Base-by-base conservation (phyloP, 2,113 vertebrate genomes). In the Tonatia bakeri region DNA sequence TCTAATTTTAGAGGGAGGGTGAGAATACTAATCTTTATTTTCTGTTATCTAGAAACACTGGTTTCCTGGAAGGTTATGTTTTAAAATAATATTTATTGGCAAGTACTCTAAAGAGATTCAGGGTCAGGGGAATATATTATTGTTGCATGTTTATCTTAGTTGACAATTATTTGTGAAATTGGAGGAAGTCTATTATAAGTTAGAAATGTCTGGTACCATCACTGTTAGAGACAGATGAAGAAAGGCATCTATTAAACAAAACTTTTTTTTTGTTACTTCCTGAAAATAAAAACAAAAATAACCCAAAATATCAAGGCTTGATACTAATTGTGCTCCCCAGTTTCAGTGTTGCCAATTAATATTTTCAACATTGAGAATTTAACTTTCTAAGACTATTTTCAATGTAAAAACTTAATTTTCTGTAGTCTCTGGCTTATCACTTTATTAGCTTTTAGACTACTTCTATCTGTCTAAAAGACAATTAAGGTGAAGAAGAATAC, bases 391-490 rank as follows among this genome's bases (percentile, higher is more conserved):
- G 54, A 95, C 24, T 40, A 54, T 95, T 56, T 94, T 93, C 3
- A 38, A 65, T 95, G 73, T 70, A 45, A 82, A 97, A 43, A 20
- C 6, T 79, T 11, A 82, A 16, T 94, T 0, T 91, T 83, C 91
- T 98, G 2, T 38, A 59, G 10, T 2, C 4, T 20, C 86, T 88
- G 9, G 81, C 50, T 87, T 93, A 77, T 28, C 90, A 4, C 36
- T 82, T 97, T 96, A 36, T 31, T 94, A 75, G 14, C 52, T 91
- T 92, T 97, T 90, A 91, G 76, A 50, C 59, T 38, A 0, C 84
- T 87, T 92, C 61, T 20, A 45, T 40, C 10, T 81, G 14, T 91
- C 76, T 96, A 45, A 59, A 96, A 97, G 91, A 89, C 45, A 97
- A 91, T 95, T 93, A 91, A 92, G 65, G 54, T 33, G 54, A 93